Percentiles rank a stretch among this genome's conserved stretches.
These are phyloP conservation scores for Nysson spinosus DNA, from an alignment of 2,888 invertebrate genomes.

Conservation along the genomic window DNA sequence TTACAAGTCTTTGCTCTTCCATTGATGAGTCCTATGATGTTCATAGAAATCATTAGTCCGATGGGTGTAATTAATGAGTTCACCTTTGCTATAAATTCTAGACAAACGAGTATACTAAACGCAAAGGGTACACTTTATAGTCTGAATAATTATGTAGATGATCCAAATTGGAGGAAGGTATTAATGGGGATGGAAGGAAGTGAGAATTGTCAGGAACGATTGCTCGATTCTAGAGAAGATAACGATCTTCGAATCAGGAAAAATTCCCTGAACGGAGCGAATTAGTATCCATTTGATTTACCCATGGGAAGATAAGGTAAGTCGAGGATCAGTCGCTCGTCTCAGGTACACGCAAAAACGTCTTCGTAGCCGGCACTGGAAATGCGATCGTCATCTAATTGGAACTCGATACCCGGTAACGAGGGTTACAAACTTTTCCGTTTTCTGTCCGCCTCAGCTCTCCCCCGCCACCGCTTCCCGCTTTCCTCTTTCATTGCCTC, in stretches of 20 bases:
- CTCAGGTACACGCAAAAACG: constrained; percentile 63
- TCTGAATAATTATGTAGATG: too few species aligned
- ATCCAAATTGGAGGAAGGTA: background rate
- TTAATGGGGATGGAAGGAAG: constrained; percentile 6
- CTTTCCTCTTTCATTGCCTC: constrained; percentile 4
- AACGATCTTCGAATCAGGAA: constrained; percentile 63
- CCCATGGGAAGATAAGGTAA: constrained; percentile 62
- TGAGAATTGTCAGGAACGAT: constrained; percentile 31
- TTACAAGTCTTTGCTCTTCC: background rate
- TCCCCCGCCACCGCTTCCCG: constrained; percentile 18
- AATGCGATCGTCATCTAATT: constrained; percentile 76
- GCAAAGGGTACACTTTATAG: too few species aligned
- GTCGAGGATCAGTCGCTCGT: constrained; percentile 54
- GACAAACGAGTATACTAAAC: too few species aligned
- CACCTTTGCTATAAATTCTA: background rate
- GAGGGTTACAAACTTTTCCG: constrained; percentile 73
- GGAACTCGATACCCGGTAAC: constrained; percentile 75
- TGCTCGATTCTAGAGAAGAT: constrained; percentile 32
- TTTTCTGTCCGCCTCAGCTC: constrained; percentile 59
- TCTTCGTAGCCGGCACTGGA: constrained; percentile 59
- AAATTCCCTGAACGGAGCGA: constrained; percentile 69
- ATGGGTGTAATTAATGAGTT: constrained; percentile 7
- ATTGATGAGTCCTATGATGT: constrained; percentile 2
- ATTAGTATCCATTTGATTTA: constrained; percentile 72
- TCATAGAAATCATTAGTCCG: constrained; percentile 17